These are phyloP conservation scores for Microtus ochrogaster DNA, from an alignment of 2,113 vertebrate species.

Conservation along the genomic window DNA sequence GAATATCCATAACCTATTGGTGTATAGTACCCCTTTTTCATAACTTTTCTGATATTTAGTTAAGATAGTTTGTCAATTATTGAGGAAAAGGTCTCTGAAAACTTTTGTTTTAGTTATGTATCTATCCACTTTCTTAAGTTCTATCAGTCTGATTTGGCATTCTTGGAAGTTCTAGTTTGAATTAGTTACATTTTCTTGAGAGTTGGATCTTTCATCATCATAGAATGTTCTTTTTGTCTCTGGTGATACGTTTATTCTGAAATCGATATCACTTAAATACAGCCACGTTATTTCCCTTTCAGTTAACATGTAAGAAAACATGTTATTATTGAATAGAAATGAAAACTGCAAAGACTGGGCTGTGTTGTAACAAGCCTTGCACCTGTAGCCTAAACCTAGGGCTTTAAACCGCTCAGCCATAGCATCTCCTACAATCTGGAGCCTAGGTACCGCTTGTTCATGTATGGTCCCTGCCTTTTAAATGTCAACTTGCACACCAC, in stretches of 20 bases:
- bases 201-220: not conserved
- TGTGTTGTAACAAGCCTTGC: not conserved
- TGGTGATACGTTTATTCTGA: not conserved
- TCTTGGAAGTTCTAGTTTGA: not conserved
- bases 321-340: not conserved
- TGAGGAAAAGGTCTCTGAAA: not conserved
- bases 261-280: not conserved
- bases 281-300: not conserved
- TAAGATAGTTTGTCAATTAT: not conserved
- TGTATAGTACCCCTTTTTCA: not conserved
- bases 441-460: too few relatives aligned
- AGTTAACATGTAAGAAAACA: not conserved
- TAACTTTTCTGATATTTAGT: not conserved
- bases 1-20: not conserved
- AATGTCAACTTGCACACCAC: not conserved
- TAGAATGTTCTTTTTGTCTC: not conserved
- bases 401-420: not conserved
- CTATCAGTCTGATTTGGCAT: not conserved
- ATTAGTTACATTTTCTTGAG: not conserved
- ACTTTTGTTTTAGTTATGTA: not conserved
- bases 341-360: not conserved
- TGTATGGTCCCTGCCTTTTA: not conserved
- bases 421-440: not conserved
- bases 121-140: not conserved
- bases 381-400: not conserved